A percentile compares a stretch with the other conserved stretches of the same genome.
Conservation (phyloP, 2,797 vertebrate genomes). For the Platalea minor region DNA sequence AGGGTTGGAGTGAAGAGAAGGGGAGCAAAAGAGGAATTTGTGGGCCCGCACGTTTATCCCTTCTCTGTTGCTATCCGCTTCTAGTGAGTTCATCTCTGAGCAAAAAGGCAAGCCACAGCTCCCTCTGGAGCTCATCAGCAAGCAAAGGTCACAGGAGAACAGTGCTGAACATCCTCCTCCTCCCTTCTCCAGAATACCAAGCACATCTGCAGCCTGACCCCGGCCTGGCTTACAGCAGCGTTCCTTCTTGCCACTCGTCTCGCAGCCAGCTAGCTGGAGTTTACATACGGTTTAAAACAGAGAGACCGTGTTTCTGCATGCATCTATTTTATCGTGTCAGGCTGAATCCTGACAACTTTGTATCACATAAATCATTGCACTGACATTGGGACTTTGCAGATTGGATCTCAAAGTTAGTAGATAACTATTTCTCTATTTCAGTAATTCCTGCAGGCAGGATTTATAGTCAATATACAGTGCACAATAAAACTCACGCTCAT, state of each 20-base stretch:
- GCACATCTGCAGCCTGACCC: neutral
- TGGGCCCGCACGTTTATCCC: neutral
- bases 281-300: rapidly evolving
- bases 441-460: slow-evolving; percentile 30
- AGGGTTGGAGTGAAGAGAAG: neutral
- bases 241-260: rapidly evolving
- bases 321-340: neutral
- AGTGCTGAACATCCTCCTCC: neutral
- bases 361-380: neutral
- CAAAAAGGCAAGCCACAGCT: slow-evolving; percentile 33
- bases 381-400: neutral
- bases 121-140: slow-evolving; percentile 55
- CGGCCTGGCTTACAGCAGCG: rapidly evolving
- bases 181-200: neutral
- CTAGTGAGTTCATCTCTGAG: neutral
- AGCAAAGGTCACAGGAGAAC: neutral
- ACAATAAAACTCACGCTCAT: neutral
- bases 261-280: neutral
- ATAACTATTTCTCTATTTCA: slow-evolving; percentile 44
- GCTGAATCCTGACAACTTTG: neutral
- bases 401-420: neutral
- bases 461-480: neutral
- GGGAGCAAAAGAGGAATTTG: neutral
- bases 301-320: neutral
- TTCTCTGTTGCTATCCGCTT: neutral